phyloP scores from a whole-genome alignment of 2,113 vertebrate genomes.

The Lophotis ruficrista region DNA sequence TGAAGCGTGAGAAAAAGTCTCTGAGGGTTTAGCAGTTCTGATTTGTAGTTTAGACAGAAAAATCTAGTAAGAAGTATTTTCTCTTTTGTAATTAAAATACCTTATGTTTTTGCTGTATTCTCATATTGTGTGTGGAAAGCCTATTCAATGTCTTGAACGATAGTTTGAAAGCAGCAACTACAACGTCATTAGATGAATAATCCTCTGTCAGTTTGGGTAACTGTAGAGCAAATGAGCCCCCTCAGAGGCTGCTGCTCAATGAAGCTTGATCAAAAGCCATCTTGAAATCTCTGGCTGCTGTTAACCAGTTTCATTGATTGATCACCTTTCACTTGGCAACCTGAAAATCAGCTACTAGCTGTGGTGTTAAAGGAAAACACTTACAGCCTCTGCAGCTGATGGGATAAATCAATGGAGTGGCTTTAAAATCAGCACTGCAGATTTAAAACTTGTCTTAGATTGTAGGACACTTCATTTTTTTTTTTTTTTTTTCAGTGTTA shows the following conservation, averaged over 20 bases:
- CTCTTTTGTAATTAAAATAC: neutral
- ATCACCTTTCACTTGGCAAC: neutral
- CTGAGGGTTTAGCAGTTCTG: neutral
- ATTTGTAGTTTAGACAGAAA: neutral
- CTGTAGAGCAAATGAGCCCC: neutral
- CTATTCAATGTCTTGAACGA: accelerated
- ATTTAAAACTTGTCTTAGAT: neutral
- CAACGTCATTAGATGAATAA: neutral
- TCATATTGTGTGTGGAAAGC: neutral
- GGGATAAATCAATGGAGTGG: neutral
- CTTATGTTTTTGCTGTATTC: neutral
- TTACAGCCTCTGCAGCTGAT: neutral
- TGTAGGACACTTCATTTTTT: neutral
- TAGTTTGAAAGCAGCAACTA: neutral
- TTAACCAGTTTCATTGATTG: neutral
- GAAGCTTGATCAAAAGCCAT: neutral
- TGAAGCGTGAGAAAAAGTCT: neutral
- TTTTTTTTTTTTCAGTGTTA: neutral
- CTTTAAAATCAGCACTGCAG: neutral
- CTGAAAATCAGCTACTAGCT: neutral
- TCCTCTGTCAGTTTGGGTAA: neutral
- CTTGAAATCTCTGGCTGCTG: neutral
- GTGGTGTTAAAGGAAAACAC: neutral
- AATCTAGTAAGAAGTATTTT: neutral
- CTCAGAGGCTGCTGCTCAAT: neutral